Evolutionary conservation across 2,113 vertebrate genomes (phyloP), one percentile per base, ranked within the genome.

Genomic region (Collichthys lucidus): DNA sequence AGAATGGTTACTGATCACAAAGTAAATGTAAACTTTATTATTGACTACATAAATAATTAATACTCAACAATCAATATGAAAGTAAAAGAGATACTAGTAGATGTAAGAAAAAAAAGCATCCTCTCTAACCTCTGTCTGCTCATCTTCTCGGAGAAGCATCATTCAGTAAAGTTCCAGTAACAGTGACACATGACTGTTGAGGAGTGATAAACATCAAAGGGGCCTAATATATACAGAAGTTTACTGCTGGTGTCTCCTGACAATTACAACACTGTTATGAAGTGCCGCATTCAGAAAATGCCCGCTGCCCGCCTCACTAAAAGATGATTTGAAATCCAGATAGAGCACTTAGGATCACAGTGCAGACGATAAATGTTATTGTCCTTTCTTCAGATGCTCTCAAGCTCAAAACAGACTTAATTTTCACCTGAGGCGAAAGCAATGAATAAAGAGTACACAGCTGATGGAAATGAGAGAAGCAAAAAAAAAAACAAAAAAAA

Each of bases 131-230:
- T 50, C n/a, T 40, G 24, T 63, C 35, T 50, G 35, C 19, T 24
- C 17, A 2, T 72, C 64, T 75, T 47, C 56, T 79, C 53, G 29
- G 9, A 60, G 73, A 47, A 16, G 62, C 55, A 69, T 65, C 49
- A 66, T n/a, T 61, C 62, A 46, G 65, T 62, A 53, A 53, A 85
- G 66, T 15, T 52, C 22, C 24, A n/a, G n/a, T 74, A 77, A 79
- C 47, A 62, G 66, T 86, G 80, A 82, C 86, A 79, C 56, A 62
- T 89, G 84, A 72, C 75, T 68, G 91, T 80, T 86, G 68, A 85
- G 42, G 40, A 55, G 40, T 57, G 85, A 86, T 86, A 60, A 74
- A 77, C 74, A 87, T 88, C 80, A 86, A 63, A 78, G 35, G 47
- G 24, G 68, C 59, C 46, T 80, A 65, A 86, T 90, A 80, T 61